Conservation (phyloP, 2,888 invertebrate genomes). For the Caenorhabditis zanzibari region DNA sequence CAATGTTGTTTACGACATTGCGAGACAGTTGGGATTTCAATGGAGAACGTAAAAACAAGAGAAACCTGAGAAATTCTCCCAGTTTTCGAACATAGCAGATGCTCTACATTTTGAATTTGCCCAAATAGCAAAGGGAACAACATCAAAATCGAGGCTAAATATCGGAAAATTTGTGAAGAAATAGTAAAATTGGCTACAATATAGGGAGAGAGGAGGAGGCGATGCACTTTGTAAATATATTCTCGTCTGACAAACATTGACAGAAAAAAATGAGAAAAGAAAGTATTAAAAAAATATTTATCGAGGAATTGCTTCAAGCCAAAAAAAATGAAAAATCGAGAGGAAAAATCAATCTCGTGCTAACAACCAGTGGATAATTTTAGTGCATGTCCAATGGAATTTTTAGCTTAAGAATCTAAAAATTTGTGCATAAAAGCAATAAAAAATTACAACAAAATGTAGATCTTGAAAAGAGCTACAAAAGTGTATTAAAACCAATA, state of each 20-base stretch:
- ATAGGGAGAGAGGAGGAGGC: not conserved
- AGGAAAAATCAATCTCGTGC: no score
- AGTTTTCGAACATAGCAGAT: no score
- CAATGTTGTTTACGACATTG: not conserved
- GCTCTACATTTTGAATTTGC: not conserved
- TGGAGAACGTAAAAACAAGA: not conserved
- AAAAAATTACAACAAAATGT: no score
- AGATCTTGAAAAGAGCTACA: no score
- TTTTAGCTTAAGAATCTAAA: no score
- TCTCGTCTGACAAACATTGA: not conserved
- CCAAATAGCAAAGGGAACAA: not conserved
- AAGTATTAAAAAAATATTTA: no score
- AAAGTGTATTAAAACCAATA: no score
- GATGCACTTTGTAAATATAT: slow-evolving; percentile 2
- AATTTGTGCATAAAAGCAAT: no score
- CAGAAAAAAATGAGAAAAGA: not conserved
- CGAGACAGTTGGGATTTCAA: not conserved
- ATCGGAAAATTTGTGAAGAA: not conserved
- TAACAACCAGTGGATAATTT: no score
- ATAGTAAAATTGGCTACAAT: slow-evolving; percentile 22
- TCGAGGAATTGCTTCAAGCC: no score
- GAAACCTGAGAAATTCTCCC: not conserved
- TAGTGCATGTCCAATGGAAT: no score
- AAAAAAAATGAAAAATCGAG: no score
- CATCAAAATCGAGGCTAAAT: not conserved